Conservation (phyloP, 2,113 vertebrate species). For the Odocoileus virginianus region DNA sequence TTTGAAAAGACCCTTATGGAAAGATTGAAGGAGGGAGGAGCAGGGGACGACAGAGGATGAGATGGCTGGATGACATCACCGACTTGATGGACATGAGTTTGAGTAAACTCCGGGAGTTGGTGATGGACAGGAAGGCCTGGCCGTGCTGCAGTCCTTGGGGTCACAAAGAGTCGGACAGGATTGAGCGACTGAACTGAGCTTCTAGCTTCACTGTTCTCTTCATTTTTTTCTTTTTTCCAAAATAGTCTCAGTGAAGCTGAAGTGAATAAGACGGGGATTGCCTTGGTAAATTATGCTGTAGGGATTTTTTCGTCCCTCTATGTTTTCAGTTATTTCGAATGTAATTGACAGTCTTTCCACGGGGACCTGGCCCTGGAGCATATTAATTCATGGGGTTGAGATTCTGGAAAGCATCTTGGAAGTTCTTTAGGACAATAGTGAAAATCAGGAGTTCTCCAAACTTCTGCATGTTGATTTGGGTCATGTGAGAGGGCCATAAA, state of each 20-base stretch:
- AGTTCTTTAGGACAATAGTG: neutral
- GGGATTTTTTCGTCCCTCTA: neutral
- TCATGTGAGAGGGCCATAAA: neutral
- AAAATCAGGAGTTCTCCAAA: neutral
- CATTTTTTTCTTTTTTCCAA: accelerated
- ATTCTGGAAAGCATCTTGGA: neutral
- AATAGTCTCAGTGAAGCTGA: neutral
- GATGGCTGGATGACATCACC: neutral
- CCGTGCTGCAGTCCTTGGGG: neutral
- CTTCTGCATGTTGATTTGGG: neutral
- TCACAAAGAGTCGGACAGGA: neutral
- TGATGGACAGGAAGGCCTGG: neutral
- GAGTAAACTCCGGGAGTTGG: neutral
- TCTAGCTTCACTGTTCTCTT: neutral
- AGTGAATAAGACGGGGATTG: neutral
- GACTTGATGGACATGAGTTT: neutral
- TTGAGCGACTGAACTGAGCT: neutral
- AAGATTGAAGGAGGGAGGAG: neutral
- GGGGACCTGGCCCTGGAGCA: too few relatives aligned
- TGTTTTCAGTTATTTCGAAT: neutral
- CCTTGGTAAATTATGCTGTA: neutral
- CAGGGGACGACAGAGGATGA: neutral
- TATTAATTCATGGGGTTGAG: neutral
- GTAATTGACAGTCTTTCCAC: neutral
- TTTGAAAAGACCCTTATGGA: neutral